Evolutionary conservation across 1,140 invertebrate genomes (phyloP), one percentile per base, ranked within the genome.

Genomic region (Archivesica marissinica): DNA sequence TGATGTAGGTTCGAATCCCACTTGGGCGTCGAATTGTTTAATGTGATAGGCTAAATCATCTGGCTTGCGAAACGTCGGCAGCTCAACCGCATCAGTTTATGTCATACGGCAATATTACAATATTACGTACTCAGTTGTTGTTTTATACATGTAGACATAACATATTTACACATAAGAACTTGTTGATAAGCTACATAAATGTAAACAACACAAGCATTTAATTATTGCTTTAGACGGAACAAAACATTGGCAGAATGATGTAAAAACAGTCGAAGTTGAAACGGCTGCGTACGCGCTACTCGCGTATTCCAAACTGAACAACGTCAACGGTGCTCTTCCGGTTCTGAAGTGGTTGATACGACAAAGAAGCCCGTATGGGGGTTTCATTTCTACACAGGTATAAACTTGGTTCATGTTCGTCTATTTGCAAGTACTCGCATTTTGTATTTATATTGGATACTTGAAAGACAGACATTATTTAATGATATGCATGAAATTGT

Each of bases 311-410:
- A 39, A 52, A 35, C n/a, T 33, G 30, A n/a, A 38, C 23, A 41
- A 83, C 38, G 66, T 39, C 0, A 39, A 38, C 15, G 17, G 28
- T 9, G 81, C 70, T 47, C 54, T 75, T 28, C 70, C 70, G 0
- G 39, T 75, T 9, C 28, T 83, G n/a, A 28, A 50, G 35, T 83
- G 81, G 81, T 23, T 83, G 7, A 30, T 84, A 9, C 52, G 76
- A 13, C 50, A 74, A 30, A 64, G 81, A 38, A 75, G 38, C 9
- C 72, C 81, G 0, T 84, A 75, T 66, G 81, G 81, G 0, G 81
- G 81, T 17, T 84, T 35, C 39, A 25, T 84, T 23, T 84, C 81
- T 25, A 84, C 81, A 4, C 70, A 84, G 54, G 81, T 84, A 80
- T 66, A 35, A 30, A 15, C 9, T 50, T 23, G 20, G 28, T 23